Evolutionary conservation across 2,888 invertebrate species (phyloP), one percentile per base, ranked within the genome.

Genomic region (Venusia cambrica): DNA sequence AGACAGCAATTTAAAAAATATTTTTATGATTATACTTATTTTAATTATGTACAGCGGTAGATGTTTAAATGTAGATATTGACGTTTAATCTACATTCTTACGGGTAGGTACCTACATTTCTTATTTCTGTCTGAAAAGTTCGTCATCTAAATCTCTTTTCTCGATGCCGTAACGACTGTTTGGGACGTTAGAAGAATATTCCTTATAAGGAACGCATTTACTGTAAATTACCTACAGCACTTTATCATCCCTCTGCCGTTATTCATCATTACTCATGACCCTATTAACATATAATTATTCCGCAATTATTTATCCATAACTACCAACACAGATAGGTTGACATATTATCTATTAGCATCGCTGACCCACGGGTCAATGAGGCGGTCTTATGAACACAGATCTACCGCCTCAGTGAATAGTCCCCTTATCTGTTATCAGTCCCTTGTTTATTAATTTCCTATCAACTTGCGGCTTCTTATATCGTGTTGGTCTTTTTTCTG

Each of bases 371-470:
- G 62, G 77, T 77, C 76, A 74, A 64, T 57, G 57, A 57, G 54
- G 58, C 63, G 58, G 62, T 60, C 54, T 56, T 60, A 62, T 65
- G 56, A 69, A 63, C 70, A 62, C 63, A 60, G 67, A 71, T 68
- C 57, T 63, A 64, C 62, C 68, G 72, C 67, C 67, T 74, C 77
- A 77, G 78, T 75, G 72, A 73, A 76, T 71, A 62, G 57, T 50
- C 53, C 53, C 54, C 54, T 72, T 70, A 74, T 73, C 66, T 57
- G 51, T 73, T 78, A 83, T 80, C 76, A 56, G 51, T 54, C 58
- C 60, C 62, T 73, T 72, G 73, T 77, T 73, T 70, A 78, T 70
- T 74, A 73, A 75, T 76, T 74, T 61, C 37, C 61, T 73, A 76
- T 73, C 67, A 51, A 53, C 57, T 50, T 62, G 59, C 77, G 79